phyloP scores from a whole-genome alignment of 2,797 vertebrate genomes.

The Xiphorhynchus erythropygius region DNA sequence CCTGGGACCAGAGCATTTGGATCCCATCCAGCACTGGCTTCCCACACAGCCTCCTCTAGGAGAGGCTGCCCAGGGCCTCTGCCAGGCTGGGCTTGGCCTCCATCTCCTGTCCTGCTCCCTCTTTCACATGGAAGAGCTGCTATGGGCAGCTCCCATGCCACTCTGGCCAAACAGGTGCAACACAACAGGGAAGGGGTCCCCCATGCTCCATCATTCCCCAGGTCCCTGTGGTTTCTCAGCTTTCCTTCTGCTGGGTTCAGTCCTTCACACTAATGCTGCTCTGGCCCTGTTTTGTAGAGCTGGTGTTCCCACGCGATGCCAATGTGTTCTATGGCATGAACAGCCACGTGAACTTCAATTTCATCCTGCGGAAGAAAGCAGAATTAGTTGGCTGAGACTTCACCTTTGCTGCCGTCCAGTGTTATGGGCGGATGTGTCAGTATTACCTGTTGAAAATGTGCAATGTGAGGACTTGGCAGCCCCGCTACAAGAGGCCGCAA shows the following conservation, averaged over 20 bases:
- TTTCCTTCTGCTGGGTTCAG: not conserved
- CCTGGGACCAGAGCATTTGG: not conserved
- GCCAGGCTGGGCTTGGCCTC: not conserved
- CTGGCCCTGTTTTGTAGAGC: constrained; percentile 74
- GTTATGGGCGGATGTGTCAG: not conserved
- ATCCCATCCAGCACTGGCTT: not conserved
- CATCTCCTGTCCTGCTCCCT: not conserved
- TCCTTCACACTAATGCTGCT: not conserved
- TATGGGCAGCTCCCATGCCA: not conserved
- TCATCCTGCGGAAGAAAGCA: constrained; percentile 86
- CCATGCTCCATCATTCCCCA: rapidly evolving
- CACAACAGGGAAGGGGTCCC: not conserved
- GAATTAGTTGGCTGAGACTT: not conserved
- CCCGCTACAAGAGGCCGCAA: not conserved
- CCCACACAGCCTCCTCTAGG: not conserved
- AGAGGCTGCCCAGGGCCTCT: not conserved
- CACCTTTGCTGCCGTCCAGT: not conserved
- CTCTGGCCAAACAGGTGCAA: not conserved
- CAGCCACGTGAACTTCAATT: constrained; percentile 90
- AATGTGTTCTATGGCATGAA: constrained; percentile 98
- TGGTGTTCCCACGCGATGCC: constrained; percentile 89
- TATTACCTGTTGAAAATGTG: not conserved
- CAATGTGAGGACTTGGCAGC: not conserved
- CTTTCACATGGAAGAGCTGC: not conserved
- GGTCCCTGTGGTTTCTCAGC: not conserved